Percentiles rank a stretch among this genome's conserved stretches.
Conservation (phyloP, 1,140 invertebrate species). For the Bombus ignitus region DNA sequence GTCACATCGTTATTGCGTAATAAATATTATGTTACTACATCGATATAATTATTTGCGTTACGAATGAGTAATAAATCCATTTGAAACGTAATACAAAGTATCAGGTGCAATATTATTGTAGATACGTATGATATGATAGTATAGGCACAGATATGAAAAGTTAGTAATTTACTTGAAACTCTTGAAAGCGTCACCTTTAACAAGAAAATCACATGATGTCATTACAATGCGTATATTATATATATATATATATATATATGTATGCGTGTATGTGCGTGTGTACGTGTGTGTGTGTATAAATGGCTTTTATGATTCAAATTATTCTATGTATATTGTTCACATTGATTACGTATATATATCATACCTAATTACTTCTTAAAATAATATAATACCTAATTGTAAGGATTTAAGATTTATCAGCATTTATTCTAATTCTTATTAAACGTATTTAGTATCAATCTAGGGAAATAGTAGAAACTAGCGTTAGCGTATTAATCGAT, state of each 20-base stretch:
- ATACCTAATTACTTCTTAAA: neutral
- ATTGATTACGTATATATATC: neutral
- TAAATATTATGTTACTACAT: too few species aligned
- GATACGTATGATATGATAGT: too few species aligned
- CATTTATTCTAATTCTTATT: neutral
- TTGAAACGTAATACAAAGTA: neutral
- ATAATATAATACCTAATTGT: neutral
- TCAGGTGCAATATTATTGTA: neutral
- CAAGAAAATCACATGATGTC: neutral
- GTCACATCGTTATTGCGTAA: neutral
- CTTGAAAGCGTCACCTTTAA: too few species aligned
- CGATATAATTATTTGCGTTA: neutral
- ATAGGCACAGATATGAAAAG: neutral
- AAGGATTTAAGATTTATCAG: neutral
- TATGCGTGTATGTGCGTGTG: too few species aligned
- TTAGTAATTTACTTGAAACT: neutral
- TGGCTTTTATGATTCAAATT: neutral
- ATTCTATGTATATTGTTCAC: neutral
- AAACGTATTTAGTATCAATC: neutral
- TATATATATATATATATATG: too few species aligned
- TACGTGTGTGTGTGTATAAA: too few species aligned
- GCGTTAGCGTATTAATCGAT: neutral
- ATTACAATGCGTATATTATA: neutral
- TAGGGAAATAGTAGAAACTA: neutral
- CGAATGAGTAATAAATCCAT: neutral